Percentiles rank a stretch among this genome's conserved stretches.
Conservation (phyloP, 2,113 vertebrate genomes). For the Muscicapa adusta region DNA sequence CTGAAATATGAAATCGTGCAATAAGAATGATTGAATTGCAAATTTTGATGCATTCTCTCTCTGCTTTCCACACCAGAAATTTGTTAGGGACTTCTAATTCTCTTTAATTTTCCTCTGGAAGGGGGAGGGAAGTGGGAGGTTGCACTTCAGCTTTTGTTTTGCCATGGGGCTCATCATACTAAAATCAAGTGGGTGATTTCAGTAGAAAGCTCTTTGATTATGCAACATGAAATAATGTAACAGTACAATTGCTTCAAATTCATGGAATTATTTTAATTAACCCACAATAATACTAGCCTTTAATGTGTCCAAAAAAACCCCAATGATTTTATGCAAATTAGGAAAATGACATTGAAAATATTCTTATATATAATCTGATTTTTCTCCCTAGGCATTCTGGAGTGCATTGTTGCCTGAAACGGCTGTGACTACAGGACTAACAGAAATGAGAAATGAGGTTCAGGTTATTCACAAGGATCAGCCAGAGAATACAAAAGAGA, state of each 20-base stretch:
- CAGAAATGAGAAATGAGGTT: neutral
- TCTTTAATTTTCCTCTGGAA: constrained; percentile 15
- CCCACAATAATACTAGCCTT: neutral
- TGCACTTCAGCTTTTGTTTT: constrained; percentile 41
- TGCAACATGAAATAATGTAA: constrained; percentile 20
- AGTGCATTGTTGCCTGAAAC: neutral
- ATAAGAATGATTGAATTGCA: neutral
- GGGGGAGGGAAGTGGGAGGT: constrained; percentile 28
- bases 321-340: neutral
- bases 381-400: neutral
- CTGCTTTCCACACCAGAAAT: neutral
- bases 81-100: neutral
- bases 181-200: constrained; percentile 46
- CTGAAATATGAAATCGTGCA: rapidly evolving
- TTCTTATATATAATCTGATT: neutral
- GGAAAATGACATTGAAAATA: neutral
- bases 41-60: neutral
- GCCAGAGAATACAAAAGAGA: neutral
- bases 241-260: constrained; percentile 16
- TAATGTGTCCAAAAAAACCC: neutral
- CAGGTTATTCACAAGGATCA: neutral
- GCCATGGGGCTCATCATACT: constrained; percentile 2
- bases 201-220: constrained; percentile 33
- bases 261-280: constrained; percentile 42
- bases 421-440: neutral